Evolutionary conservation across 2,797 vertebrate species (phyloP).

Genomic region (Platalea minor): DNA sequence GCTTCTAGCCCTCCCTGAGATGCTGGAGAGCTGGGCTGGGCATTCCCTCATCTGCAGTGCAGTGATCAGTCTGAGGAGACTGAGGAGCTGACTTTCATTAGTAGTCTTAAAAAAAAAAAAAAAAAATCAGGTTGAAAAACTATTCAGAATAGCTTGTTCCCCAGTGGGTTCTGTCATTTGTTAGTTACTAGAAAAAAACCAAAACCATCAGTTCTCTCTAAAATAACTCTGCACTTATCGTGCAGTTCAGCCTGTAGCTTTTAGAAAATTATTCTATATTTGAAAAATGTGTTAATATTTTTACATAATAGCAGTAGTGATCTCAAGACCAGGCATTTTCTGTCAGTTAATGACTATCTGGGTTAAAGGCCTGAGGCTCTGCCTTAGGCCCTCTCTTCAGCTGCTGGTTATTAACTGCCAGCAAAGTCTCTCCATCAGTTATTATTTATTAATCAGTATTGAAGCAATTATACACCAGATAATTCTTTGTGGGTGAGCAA

Average conservation of each 20-base stretch:
- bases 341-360: slow-evolving; percentile 64
- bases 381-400: slow-evolving; percentile 18
- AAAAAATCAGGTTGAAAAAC: neutral
- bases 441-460: slow-evolving; percentile 70
- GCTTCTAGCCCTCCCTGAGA: neutral
- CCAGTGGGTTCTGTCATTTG: neutral
- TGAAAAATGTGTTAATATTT: slow-evolving; percentile 59
- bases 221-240: neutral
- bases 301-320: slow-evolving; percentile 51
- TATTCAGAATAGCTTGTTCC: neutral
- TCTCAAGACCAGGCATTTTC: slow-evolving; percentile 61
- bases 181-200: neutral
- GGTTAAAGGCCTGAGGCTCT: slow-evolving; percentile 17
- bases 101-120: neutral
- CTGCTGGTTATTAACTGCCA: slow-evolving; percentile 59
- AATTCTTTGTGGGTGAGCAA: slow-evolving; percentile 26
- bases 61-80: neutral
- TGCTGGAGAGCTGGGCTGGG: neutral
- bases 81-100: neutral
- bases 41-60: neutral
- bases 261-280: slow-evolving; percentile 50
- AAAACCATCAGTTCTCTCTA: neutral
- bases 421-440: slow-evolving; percentile 42
- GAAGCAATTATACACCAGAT: slow-evolving; percentile 60
- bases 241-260: neutral